Percentiles rank a stretch among this genome's conserved stretches.
phyloP scores from a whole-genome alignment of 2,113 vertebrate species.

The Perca fluviatilis region DNA sequence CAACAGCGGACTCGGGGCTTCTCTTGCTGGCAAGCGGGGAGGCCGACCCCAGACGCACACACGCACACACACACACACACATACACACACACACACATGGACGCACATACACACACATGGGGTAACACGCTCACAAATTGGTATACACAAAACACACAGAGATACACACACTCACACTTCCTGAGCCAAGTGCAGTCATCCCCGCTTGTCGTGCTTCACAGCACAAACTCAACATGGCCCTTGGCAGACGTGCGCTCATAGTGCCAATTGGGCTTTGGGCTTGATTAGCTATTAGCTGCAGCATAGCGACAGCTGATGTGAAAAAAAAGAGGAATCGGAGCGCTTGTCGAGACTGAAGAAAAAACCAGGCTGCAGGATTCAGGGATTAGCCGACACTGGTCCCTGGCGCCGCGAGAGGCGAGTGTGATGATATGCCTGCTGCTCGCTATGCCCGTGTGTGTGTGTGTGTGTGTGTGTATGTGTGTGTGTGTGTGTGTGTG shows the following conservation, averaged over 20 bases:
- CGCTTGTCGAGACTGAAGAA: constrained; percentile 37
- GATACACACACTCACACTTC: constrained; percentile 42
- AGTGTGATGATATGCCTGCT: constrained; percentile 62
- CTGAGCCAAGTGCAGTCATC: constrained; percentile 73
- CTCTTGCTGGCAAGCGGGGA: constrained; percentile 60
- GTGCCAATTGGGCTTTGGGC: constrained; percentile 74
- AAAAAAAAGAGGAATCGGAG: constrained; percentile 37
- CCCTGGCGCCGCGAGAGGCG: constrained; percentile 43
- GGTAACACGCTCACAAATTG: constrained; percentile 46
- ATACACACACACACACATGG: constrained; percentile 8
- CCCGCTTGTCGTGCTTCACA: constrained; percentile 65
- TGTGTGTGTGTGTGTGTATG: constrained; percentile 19
- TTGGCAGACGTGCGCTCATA: constrained; percentile 45
- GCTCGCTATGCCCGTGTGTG: constrained; percentile 15
- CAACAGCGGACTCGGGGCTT: constrained; percentile 61
- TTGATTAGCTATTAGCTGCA: constrained; percentile 83
- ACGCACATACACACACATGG: constrained; percentile 21
- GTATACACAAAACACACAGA: constrained; percentile 42
- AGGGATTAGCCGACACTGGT: constrained; percentile 67
- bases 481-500: constrained; percentile 28
- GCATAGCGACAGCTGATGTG: constrained; percentile 77
- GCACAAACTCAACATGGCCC: constrained; percentile 69
- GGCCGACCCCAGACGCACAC: constrained; percentile 45
- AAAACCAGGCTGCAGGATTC: constrained; percentile 50
- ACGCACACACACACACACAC: constrained; percentile 23